Conservation (phyloP, 1,140 invertebrate species). For the Sitobion miscanthi region DNA sequence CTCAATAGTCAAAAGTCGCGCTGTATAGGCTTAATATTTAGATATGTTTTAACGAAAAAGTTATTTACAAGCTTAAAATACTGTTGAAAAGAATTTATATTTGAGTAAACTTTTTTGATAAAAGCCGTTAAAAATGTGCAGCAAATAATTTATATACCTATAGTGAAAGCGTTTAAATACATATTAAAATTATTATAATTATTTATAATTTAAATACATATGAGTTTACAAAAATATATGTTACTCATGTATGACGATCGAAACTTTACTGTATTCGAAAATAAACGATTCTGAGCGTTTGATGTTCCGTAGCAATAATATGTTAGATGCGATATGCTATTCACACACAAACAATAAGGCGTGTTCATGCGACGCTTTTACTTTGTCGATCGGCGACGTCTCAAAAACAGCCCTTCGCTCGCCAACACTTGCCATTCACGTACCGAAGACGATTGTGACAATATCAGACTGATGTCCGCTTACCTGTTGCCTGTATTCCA, state of each 20-base stretch:
- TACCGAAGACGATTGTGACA: not conserved
- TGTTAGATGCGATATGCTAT: slow-evolving; percentile 1
- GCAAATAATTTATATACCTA: not conserved
- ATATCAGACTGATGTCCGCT: too few relatives aligned
- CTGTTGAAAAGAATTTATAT: too few relatives aligned
- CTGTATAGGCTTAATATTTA: too few relatives aligned
- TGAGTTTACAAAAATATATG: not conserved
- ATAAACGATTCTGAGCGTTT: not conserved
- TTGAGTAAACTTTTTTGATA: not conserved
- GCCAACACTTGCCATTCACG: not conserved
- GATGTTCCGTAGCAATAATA: not conserved
- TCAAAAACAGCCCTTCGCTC: not conserved
- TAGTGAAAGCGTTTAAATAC: not conserved
- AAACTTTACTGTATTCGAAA: not conserved
- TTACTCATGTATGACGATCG: not conserved
- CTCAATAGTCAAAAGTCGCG: too few relatives aligned
- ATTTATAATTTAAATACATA: too few relatives aligned
- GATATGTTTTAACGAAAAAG: too few relatives aligned
- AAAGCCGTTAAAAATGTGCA: not conserved
- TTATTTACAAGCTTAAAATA: too few relatives aligned
- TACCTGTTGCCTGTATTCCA: not conserved
- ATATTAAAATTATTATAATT: too few relatives aligned
- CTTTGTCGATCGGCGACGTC: not conserved
- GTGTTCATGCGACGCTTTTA: slow-evolving; percentile 25
- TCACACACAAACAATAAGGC: slow-evolving; percentile 20